A percentile compares a stretch with the other conserved stretches of the same genome.
Conservation (phyloP, 1,140 invertebrate species). For the Agrypnia vestita region DNA sequence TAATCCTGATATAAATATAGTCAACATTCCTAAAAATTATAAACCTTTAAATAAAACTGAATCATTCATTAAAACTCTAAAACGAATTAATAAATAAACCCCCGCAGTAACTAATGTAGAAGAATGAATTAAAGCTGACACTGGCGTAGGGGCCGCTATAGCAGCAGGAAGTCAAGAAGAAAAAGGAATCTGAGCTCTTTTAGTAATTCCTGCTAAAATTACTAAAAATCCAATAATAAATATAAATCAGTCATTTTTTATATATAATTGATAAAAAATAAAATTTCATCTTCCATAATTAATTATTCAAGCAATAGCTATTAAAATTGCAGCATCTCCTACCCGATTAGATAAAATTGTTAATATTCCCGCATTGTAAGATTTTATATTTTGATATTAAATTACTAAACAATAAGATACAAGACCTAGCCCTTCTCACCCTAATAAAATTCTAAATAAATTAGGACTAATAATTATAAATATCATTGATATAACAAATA, state of each 20-base stretch:
- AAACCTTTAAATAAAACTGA: too few species aligned
- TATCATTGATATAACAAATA: conserved; percentile 81
- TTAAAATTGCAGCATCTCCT: conserved; percentile 75
- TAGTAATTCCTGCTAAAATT: too few species aligned
- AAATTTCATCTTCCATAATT: conserved; percentile 72
- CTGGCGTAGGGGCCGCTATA: too few species aligned
- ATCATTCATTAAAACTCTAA: too few species aligned
- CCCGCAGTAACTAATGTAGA: too few species aligned
- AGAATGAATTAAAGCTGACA: too few species aligned
- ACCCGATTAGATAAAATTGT: conserved; percentile 77
- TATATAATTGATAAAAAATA: conserved; percentile 71
- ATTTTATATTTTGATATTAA: conserved; percentile 77
- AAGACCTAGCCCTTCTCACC: conserved; percentile 80
- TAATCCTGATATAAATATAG: too few species aligned
- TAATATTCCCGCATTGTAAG: conserved; percentile 77
- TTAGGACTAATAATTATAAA: conserved; percentile 80
- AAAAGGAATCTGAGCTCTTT: too few species aligned
- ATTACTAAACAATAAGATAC: conserved; percentile 80
- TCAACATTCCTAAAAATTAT: too few species aligned
- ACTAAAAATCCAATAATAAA: conserved; percentile 64
- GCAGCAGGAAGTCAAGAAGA: too few species aligned
- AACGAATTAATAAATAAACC: too few species aligned
- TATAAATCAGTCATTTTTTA: conserved; percentile 67
- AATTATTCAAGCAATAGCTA: conserved; percentile 74
- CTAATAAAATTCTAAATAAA: conserved; percentile 80